Conservation (phyloP, 2,888 invertebrate species). For the Cryptocheilus praepositus region DNA sequence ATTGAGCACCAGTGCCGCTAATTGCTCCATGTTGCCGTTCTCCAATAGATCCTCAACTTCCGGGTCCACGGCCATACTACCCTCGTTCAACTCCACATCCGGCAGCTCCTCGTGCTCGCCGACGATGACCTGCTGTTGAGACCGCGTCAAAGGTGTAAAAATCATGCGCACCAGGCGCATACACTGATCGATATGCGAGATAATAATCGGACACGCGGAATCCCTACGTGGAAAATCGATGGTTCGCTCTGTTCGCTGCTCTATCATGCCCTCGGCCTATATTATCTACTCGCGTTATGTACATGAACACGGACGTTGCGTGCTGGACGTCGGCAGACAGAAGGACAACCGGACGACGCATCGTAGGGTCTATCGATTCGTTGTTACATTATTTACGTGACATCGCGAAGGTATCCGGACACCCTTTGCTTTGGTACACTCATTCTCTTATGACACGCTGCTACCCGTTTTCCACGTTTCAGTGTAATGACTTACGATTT, state of each 20-base stretch:
- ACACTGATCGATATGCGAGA: slow-evolving; percentile 56
- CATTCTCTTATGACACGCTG: too few relatives aligned
- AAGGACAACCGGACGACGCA: slow-evolving; percentile 4
- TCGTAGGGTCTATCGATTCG: background rate
- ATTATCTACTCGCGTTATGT: too few relatives aligned
- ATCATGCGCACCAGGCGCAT: slow-evolving; percentile 43
- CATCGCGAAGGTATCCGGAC: too few relatives aligned
- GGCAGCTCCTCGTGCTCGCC: slow-evolving; percentile 64
- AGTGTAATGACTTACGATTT: too few relatives aligned
- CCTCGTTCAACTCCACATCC: slow-evolving; percentile 62
- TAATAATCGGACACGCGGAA: slow-evolving; percentile 58
- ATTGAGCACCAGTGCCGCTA: slow-evolving; percentile 91
- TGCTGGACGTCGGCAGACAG: slow-evolving; percentile 7
- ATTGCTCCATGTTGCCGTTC: slow-evolving; percentile 89
- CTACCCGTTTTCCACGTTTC: too few relatives aligned
- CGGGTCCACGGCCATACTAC: slow-evolving; percentile 75
- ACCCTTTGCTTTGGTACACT: too few relatives aligned
- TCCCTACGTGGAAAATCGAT: slow-evolving; percentile 57
- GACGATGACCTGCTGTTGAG: slow-evolving; percentile 62
- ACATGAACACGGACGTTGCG: background rate
- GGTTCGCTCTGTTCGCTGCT: slow-evolving; percentile 18
- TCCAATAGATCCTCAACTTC: slow-evolving; percentile 83
- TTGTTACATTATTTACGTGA: background rate
- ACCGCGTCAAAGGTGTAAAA: slow-evolving; percentile 32
- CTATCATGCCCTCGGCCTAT: slow-evolving; percentile 7